Conservation (phyloP, 2,113 vertebrate species). For the Xenopus borealis region DNA sequence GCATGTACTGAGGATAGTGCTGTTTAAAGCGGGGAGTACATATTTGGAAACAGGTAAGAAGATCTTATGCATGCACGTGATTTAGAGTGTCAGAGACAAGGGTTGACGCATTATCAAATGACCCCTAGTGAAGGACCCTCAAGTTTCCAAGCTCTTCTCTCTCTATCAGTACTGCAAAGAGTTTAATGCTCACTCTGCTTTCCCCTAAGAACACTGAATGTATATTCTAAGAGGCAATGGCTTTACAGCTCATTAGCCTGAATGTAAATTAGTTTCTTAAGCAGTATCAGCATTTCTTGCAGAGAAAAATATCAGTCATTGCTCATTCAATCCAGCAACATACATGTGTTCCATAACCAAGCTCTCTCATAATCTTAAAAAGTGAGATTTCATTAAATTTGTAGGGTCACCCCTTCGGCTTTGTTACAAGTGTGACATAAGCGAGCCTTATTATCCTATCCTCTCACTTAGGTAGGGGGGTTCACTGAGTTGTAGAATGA, state of each 20-base stretch:
- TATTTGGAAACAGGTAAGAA: no score
- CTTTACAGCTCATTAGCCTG: slow-evolving; percentile 41
- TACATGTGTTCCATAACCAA: slow-evolving; percentile 5
- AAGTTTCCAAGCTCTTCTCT: not conserved
- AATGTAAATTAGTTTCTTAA: slow-evolving; percentile 43
- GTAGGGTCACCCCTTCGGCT: no score
- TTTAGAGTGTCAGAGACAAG: not conserved
- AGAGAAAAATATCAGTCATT: slow-evolving; percentile 1
- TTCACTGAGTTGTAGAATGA: no score
- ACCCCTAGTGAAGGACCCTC: slow-evolving; percentile 10
- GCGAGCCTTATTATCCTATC: no score
- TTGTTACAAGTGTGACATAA: no score
- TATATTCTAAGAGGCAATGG: slow-evolving; percentile 26
- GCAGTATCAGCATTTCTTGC: slow-evolving; percentile 31
- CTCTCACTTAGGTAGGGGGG: no score
- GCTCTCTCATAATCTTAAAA: no score
- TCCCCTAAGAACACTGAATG: slow-evolving; percentile 23
- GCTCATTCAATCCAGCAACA: not conserved
- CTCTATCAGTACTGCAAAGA: not conserved
- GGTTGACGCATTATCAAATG: slow-evolving; percentile 8
- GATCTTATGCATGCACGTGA: not conserved
- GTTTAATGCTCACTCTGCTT: not conserved
- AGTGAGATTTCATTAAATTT: no score
- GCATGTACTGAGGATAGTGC: no score
- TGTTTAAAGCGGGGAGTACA: no score